These are phyloP conservation scores for Ophioderma brevispina DNA, from an alignment of 35 echinoderm and acorn worm genomes.

Conservation along the genomic window DNA sequence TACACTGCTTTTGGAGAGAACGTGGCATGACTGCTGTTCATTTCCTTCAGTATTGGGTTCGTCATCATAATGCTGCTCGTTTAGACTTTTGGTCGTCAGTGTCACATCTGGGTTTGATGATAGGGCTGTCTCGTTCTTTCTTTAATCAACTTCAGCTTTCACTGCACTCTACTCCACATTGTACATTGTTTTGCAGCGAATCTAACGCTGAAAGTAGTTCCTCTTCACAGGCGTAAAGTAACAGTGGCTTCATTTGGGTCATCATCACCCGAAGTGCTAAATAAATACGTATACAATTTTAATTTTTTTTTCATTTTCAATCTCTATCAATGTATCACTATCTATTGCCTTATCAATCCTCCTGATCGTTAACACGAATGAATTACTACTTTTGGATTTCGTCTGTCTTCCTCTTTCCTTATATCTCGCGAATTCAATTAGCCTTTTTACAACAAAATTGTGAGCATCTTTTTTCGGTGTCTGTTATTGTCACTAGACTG, in stretches of 20 bases:
- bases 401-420: not conserved
- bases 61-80: not conserved
- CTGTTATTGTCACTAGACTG: not conserved
- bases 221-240: not conserved
- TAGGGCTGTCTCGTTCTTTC: not conserved
- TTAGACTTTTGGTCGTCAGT: not conserved
- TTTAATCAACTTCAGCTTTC: not conserved
- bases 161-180: not conserved
- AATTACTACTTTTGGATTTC: not conserved
- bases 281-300: not conserved
- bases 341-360: not conserved
- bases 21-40: not conserved
- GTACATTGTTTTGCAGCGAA: not conserved
- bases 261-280: not conserved
- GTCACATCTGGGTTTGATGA: not conserved
- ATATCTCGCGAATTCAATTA: too few relatives aligned
- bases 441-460: not conserved
- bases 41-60: not conserved
- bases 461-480: not conserved
- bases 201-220: not conserved
- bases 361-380: not conserved
- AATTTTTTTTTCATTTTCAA: not conserved
- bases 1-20: not conserved
- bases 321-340: not conserved
- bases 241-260: not conserved